Conservation (phyloP, 2,888 invertebrate species). For the Pteria penguin region DNA sequence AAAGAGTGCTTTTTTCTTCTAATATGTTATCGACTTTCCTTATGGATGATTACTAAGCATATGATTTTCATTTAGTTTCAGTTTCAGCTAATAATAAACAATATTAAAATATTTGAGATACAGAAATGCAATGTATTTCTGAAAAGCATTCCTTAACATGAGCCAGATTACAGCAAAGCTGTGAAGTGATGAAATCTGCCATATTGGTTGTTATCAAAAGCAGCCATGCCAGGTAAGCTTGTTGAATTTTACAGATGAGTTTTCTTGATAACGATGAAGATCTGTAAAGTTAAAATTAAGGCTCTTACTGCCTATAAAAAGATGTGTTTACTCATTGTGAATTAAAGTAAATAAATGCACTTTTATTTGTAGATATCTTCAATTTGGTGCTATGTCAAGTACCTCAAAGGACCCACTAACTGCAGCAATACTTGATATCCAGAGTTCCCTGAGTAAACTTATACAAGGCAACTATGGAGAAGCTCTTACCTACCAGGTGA, state of each 20-base stretch:
- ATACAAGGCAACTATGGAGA: constrained; percentile 23
- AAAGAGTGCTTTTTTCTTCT: no score
- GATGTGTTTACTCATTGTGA: not conserved
- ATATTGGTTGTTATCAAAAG: constrained; percentile 61
- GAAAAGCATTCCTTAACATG: no score
- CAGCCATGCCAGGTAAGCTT: constrained; percentile 25
- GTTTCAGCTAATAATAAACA: no score
- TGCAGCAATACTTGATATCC: constrained; percentile 20
- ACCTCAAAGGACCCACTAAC: constrained; percentile 14
- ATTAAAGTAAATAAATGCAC: not conserved
- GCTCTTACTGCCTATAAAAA: no score
- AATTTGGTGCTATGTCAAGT: constrained; percentile 21
- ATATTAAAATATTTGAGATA: no score
- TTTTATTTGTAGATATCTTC: constrained; percentile 13
- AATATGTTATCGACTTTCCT: no score
- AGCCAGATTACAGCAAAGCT: constrained; percentile 89
- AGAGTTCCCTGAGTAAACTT: constrained; percentile 26
- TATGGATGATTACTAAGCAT: no score
- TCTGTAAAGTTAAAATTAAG: no score
- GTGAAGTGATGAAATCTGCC: constrained; percentile 84
- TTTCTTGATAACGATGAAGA: no score
- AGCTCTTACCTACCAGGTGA: constrained; percentile 41
- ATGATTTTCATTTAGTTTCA: no score
- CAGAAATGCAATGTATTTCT: no score
- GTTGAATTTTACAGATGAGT: not conserved